Conservation (phyloP, 2,797 vertebrate genomes). For the Labroides dimidiatus region DNA sequence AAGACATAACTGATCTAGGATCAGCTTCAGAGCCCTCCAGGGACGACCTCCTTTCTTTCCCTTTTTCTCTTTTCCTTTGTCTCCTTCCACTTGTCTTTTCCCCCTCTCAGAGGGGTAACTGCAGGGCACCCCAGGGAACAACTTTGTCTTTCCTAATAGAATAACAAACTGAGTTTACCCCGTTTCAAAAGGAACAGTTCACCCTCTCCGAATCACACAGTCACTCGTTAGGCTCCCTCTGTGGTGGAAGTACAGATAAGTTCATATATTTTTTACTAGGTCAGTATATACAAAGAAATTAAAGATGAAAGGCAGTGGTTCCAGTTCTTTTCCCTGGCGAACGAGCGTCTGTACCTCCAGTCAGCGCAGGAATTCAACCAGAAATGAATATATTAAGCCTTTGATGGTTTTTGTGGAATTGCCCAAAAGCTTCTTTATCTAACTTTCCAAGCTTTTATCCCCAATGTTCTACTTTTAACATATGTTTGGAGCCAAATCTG, state of each 20-base stretch:
- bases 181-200: constrained; percentile 75
- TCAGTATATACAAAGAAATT: constrained; percentile 76
- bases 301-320: constrained; percentile 74
- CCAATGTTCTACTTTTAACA: constrained; percentile 40
- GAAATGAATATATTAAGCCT: constrained; percentile 74
- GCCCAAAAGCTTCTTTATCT: constrained; percentile 66
- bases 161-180: constrained; percentile 79
- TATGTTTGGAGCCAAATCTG: constrained; percentile 44
- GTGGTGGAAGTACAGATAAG: constrained; percentile 61
- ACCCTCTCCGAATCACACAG: constrained; percentile 58
- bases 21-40: constrained; percentile 66
- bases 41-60: constrained; percentile 59
- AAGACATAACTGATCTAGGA: constrained; percentile 76
- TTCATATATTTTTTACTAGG: constrained; percentile 76
- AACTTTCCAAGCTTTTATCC: constrained; percentile 74
- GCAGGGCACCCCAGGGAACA: constrained; percentile 72
- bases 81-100: constrained; percentile 46
- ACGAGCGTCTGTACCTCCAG: constrained; percentile 61
- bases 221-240: constrained; percentile 64
- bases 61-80: constrained; percentile 52
- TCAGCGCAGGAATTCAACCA: constrained; percentile 46
- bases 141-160: constrained; percentile 79
- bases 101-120: constrained; percentile 72
- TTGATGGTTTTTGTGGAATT: constrained; percentile 63
- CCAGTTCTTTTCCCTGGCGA: constrained; percentile 66